Evolutionary conservation across 2,888 invertebrate genomes (phyloP).

Genomic region (Leptopilina syphax): DNA sequence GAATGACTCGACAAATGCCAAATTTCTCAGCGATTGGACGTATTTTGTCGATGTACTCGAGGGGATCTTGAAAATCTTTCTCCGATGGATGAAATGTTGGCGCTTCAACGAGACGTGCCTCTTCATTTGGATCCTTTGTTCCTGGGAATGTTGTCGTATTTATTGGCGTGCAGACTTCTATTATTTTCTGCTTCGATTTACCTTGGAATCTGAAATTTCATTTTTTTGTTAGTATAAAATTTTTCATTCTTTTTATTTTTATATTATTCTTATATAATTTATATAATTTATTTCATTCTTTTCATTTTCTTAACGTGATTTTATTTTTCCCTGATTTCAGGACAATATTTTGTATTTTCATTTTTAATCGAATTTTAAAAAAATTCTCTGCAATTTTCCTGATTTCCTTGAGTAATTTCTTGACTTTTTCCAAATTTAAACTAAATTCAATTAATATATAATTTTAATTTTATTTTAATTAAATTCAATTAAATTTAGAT

Average conservation of each 20-base stretch:
- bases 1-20: slow-evolving; percentile 92
- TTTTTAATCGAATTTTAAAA: too few species aligned
- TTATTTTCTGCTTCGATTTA: slow-evolving; percentile 64
- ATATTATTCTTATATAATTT: too few species aligned
- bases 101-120: slow-evolving; percentile 83
- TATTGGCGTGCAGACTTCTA: slow-evolving; percentile 60
- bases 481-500: too few species aligned
- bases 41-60: slow-evolving; percentile 90
- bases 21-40: slow-evolving; percentile 86
- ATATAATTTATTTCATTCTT: too few species aligned
- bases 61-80: slow-evolving; percentile 90
- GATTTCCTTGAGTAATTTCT: too few species aligned
- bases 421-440: too few species aligned
- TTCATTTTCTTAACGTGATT: too few species aligned
- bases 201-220: neutral
- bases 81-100: slow-evolving; percentile 89
- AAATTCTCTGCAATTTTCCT: too few species aligned
- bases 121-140: slow-evolving; percentile 60
- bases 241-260: neutral
- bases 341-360: too few species aligned
- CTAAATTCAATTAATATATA: too few species aligned
- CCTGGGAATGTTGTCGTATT: slow-evolving; percentile 68
- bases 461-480: too few species aligned
- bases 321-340: too few species aligned
- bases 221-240: neutral